Conservation (phyloP, 1,140 invertebrate species). For the Brachionus manjavacas region DNA sequence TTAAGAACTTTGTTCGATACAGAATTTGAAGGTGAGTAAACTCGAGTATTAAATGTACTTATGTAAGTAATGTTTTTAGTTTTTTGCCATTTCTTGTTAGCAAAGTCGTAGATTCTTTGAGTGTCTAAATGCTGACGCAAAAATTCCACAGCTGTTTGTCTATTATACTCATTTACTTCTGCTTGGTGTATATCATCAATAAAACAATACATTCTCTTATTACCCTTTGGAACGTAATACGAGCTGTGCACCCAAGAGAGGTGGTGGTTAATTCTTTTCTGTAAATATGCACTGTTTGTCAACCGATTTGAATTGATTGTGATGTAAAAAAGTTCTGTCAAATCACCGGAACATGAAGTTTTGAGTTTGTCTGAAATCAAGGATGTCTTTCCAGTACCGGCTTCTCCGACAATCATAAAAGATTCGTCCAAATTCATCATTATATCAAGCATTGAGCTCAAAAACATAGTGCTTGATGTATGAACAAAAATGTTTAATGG, state of each 20-base stretch:
- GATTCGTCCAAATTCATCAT: constrained; percentile 53
- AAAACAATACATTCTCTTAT: constrained; percentile 55
- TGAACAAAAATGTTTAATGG: constrained; percentile 55
- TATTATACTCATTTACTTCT: constrained; percentile 45
- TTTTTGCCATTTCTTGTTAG: constrained; percentile 52
- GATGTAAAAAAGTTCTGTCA: constrained; percentile 55
- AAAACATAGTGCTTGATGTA: constrained; percentile 52
- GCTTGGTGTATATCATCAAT: constrained; percentile 56
- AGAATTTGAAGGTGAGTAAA: constrained; percentile 49
- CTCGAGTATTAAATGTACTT: constrained; percentile 51
- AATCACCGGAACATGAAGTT: constrained; percentile 56
- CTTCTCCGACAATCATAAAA: constrained; percentile 55
- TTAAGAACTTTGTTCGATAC: constrained; percentile 51
- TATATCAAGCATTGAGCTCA: constrained; percentile 46
- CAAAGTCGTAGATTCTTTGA: constrained; percentile 53
- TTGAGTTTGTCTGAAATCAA: constrained; percentile 55
- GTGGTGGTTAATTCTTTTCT: constrained; percentile 52
- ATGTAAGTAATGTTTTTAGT: constrained; percentile 56
- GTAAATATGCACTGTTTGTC: constrained; percentile 45
- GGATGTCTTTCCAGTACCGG: constrained; percentile 56
- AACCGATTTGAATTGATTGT: constrained; percentile 54
- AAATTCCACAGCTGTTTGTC: constrained; percentile 54
- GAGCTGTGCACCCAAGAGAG: constrained; percentile 56
- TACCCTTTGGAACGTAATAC: constrained; percentile 55
- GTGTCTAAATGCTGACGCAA: constrained; percentile 56